Base-by-base conservation (phyloP, 2,113 vertebrate genomes). In the Tautogolabrus adspersus region DNA sequence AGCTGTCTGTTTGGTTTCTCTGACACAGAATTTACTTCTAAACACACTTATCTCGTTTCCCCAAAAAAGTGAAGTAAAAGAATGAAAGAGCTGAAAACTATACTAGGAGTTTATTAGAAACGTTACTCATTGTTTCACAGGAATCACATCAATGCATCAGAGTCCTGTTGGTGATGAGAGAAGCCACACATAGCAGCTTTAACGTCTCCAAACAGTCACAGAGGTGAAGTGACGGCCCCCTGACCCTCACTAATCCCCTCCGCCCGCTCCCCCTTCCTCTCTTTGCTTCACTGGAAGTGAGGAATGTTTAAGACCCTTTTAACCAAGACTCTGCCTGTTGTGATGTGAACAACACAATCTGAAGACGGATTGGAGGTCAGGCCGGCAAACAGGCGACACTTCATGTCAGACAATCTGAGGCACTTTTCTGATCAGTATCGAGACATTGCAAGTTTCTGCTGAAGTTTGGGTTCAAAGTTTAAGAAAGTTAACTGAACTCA, bases 271-370 rank as follows among this genome's bases (percentile, higher is more conserved):
- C 23, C 62, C 66, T 40, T 57, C 64, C 72, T 73, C 75, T 77
- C 80, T 73, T 3, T 71, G 81, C 79, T 74, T 72, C 72, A 76
- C 37, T 79, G 82, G 18, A 76, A 8, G 37, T 19, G 59, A 19
- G 86, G 82, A 87, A 87, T 88, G 72, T 13, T 40, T 54, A 9
- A 82, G 60, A 67, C 10, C 54, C 60, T 74, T 84, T 77, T 42
- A 56, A 55, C 65, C 78, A 38, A 19, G 47, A 77, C 58, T 3
- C 57, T 30, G 63, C 77, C 19, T 26, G 63, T 21, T 63, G 62
- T 21, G 70, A 46, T 7, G 52, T 3, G 18, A 40, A 8, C 0
- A 11, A 21, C 15, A 21, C n/a, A 16, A 6, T 16, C 54, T 30
- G 58, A 62, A 21, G 51, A 44, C 1, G 71, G 54, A 51, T 21